Percentiles rank a stretch among this genome's conserved stretches.
Evolutionary conservation across 1,140 invertebrate species (phyloP).

Genomic region (Fopius arisanus): DNA sequence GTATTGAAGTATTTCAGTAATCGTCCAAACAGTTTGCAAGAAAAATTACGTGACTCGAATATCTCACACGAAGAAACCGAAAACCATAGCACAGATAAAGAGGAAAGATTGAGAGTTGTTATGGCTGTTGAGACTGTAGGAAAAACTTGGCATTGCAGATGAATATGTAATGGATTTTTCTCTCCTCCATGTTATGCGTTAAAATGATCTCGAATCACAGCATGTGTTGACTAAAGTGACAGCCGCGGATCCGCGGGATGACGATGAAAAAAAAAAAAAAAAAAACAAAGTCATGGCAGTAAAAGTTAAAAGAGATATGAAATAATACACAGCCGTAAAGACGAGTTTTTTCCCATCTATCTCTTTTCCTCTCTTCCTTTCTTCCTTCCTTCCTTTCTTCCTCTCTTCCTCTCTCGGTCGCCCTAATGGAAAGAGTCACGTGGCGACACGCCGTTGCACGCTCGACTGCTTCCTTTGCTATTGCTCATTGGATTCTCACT

Average conservation of each 20-base stretch:
- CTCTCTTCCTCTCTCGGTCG: neutral
- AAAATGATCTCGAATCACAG: neutral
- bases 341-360: neutral
- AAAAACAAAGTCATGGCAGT: neutral
- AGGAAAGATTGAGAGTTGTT: neutral
- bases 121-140: neutral
- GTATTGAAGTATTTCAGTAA: neutral
- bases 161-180: neutral
- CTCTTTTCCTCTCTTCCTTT: too few relatives aligned
- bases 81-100: neutral
- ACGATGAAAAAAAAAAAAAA: neutral
- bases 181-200: neutral
- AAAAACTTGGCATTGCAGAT: neutral
- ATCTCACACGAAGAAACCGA: neutral
- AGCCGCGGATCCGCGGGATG: neutral
- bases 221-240: neutral
- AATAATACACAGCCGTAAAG: neutral
- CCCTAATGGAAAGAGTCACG: neutral
- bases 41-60: conserved; percentile 18
- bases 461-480: neutral
- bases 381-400: too few relatives aligned
- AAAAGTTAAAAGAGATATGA: neutral
- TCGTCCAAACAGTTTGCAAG: conserved; percentile 8
- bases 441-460: neutral
- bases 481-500: neutral